phyloP scores from a whole-genome alignment of 2,888 invertebrate species.

The Glyphotaelius pellucidus region DNA sequence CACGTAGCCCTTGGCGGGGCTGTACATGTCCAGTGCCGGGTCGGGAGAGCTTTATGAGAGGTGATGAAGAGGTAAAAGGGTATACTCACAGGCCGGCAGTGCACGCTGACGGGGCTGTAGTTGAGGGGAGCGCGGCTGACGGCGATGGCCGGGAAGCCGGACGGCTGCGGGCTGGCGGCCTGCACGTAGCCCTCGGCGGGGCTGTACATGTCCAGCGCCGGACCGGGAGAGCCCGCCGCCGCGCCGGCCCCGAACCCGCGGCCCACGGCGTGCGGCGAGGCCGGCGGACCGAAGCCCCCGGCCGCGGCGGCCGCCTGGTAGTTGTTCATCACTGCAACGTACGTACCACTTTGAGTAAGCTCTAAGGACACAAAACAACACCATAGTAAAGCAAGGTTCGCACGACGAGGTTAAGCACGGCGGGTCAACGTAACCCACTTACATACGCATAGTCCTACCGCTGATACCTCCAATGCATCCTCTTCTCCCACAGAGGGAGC shows the following conservation, averaged over 20 bases:
- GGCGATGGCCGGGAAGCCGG: slow-evolving; percentile 95
- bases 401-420: not conserved
- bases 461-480: no score
- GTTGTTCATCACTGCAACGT: slow-evolving; percentile 94
- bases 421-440: not conserved
- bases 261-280: slow-evolving; percentile 87
- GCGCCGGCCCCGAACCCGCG: slow-evolving; percentile 93
- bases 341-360: slow-evolving; percentile 51
- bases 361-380: slow-evolving; percentile 32
- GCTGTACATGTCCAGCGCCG: slow-evolving; percentile 95
- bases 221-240: slow-evolving; percentile 93
- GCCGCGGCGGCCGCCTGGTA: slow-evolving; percentile 90
- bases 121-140: slow-evolving; percentile 95
- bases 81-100: slow-evolving; percentile 65
- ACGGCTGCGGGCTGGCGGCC: slow-evolving; percentile 97
- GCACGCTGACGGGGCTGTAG: slow-evolving; percentile 91
- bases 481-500: no score
- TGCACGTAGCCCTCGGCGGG: slow-evolving; percentile 96
- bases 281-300: slow-evolving; percentile 88
- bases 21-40: slow-evolving; percentile 95
- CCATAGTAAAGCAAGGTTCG: slow-evolving; percentile 34
- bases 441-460: no score
- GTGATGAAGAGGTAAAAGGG: not conserved
- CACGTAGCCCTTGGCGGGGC: slow-evolving; percentile 94
- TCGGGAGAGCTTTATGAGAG: slow-evolving; percentile 80